phyloP scores from a whole-genome alignment of 2,797 vertebrate species.

The Salarias fasciatus region DNA sequence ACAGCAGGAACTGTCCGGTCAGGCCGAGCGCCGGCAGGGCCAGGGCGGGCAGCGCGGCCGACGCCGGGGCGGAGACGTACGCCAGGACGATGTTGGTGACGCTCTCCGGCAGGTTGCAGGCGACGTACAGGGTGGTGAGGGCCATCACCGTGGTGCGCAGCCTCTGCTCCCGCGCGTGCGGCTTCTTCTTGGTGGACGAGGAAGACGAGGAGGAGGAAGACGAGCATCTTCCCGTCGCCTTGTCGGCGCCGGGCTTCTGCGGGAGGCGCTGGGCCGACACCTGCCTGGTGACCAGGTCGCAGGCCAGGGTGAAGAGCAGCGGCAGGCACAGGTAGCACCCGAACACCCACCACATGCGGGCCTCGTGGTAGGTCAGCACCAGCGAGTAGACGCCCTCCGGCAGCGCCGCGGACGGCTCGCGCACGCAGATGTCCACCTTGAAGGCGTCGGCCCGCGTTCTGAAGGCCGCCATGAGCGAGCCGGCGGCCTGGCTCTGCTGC shows the following conservation, averaged over 20 bases:
- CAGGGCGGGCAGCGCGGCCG: constrained; percentile 55
- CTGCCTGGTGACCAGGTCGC: constrained; percentile 90
- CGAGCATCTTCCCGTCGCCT: constrained; percentile 55
- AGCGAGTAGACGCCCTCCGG: constrained; percentile 90
- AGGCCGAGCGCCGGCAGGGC: constrained; percentile 76
- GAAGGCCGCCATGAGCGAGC: constrained; percentile 33
- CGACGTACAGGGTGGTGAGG: constrained; percentile 83
- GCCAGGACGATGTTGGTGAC: constrained; percentile 87
- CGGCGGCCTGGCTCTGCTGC: constrained; percentile 45
- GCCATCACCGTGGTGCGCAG: constrained; percentile 87
- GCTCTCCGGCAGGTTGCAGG: constrained; percentile 90
- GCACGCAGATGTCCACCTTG: constrained; percentile 84
- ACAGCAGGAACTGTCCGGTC: constrained; percentile 92
- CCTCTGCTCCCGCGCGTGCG: constrained; percentile 70
- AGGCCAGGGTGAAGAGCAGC: constrained; percentile 91
- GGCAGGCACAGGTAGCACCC: constrained; percentile 97
- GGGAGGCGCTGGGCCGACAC: constrained; percentile 74
- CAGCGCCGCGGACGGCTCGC: constrained; percentile 84
- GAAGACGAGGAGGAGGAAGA: constrained; percentile 54
- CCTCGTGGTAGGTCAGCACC: constrained; percentile 93
- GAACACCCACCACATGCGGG: constrained; percentile 95
- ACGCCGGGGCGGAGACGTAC: constrained; percentile 81
- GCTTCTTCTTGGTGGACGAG: constrained; percentile 63
- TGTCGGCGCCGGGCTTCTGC: constrained; percentile 3
- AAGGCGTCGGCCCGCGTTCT: constrained; percentile 33